Evolutionary conservation across 92 coral and sea anemone species (phyloP).

Genomic region (Meandrina meandrites): DNA sequence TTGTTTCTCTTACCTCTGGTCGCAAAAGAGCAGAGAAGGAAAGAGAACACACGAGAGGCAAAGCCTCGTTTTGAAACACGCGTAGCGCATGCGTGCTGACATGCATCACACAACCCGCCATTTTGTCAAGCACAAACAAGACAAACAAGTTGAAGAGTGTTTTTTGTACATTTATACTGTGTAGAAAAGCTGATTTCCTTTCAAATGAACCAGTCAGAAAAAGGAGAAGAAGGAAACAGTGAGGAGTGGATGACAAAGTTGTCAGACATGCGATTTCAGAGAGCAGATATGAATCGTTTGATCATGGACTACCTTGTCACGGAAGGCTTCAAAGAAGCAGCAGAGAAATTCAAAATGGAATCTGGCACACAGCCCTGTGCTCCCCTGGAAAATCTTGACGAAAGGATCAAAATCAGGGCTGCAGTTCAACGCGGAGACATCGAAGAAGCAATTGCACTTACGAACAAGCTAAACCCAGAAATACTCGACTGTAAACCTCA

Average conservation of each 20-base stretch:
- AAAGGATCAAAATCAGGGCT: constrained; percentile 93
- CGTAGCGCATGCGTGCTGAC: constrained; percentile 5
- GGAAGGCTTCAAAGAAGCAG: constrained; percentile 99
- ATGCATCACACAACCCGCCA: constrained; percentile 45
- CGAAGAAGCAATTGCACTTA: constrained; percentile 87
- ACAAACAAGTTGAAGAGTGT: constrained; percentile 2
- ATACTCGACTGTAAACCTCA: constrained; percentile 91
- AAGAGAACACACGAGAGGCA: constrained; percentile 29
- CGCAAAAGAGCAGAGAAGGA: constrained; percentile 53
- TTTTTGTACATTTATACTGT: constrained; percentile 8
- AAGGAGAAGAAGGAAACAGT: constrained; percentile 79
- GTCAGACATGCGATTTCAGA: constrained; percentile 80
- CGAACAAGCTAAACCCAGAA: constrained; percentile 96
- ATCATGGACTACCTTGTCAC: constrained; percentile 99
- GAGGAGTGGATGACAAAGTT: constrained; percentile 98
- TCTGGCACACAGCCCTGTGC: constrained; percentile 92
- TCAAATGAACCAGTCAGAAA: constrained; percentile 91
- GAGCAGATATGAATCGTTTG: constrained; percentile 95
- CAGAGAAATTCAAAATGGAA: constrained; percentile 96
- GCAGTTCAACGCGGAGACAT: constrained; percentile 97
- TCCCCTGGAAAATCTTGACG: constrained; percentile 90
- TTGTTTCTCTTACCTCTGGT: constrained; percentile 14
- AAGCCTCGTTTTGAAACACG: constrained; percentile 62
- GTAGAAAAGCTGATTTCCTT: constrained; percentile 21
- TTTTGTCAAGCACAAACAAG: too few relatives aligned